Base-by-base conservation (phyloP, 2,113 vertebrate genomes). In the Callocephalon fimbriatum region DNA sequence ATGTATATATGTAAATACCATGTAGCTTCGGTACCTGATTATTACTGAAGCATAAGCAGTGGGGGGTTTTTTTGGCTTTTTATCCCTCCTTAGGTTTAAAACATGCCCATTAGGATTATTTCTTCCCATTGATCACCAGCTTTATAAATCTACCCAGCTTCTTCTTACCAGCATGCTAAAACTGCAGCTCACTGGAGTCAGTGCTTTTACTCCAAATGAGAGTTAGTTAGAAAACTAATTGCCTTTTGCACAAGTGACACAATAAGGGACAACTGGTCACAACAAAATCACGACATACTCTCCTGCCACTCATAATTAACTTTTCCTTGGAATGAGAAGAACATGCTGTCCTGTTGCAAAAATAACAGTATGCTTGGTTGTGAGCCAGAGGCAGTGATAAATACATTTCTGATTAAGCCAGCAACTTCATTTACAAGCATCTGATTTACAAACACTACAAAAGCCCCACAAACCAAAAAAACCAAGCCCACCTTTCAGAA, bases 381-480 rank as follows among this genome's bases (percentile, higher is more conserved):
- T 71, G 54, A 96, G 95, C 92, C 90, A 95, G 88, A 79, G 32
- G 31, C 23, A 21, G 72, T 76, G 71, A 96, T 80, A 95, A 97
- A 89, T 61, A 87, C 54, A 89, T 84, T 88, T 90, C 91, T 95
- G 86, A 94, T 89, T 95, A 71, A 95, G 87, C 62, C 73, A 96
- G 62, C 63, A 85, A 89, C 56, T 93, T 73, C 75, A 80, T 96
- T 93, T 93, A 84, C 42, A 93, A 92, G 82, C 31, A 84, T 94
- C 75, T 92, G 59, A 95, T 70, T 86, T 35, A 86, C 44, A 10
- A 31, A 15, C 18, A 44, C 26, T 6, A 6, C 12, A 12, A 38
- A 47, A 7, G 6, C 16, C 48, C 35, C 29, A 26, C 15, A 27
- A 20, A 23, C 3, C 73, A 48, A 18, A 9, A 9, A 9, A 6